Evolutionary conservation across 1,140 invertebrate species (phyloP).

Genomic region (Philopotamus ludificatus): DNA sequence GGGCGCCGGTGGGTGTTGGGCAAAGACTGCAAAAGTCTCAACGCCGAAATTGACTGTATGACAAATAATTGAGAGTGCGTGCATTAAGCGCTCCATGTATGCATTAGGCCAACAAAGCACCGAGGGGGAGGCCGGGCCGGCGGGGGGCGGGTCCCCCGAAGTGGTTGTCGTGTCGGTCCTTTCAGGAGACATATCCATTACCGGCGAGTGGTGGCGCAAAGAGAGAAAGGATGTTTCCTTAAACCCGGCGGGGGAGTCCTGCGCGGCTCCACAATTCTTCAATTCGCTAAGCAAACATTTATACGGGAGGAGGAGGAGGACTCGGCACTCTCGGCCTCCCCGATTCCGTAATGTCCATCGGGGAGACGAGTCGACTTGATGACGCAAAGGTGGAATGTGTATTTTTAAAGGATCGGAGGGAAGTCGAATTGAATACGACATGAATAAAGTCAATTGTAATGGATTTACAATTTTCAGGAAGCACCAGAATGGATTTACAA

Average conservation of each 20-base stretch:
- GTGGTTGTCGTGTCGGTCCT: conserved; percentile 11
- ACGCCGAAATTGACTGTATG: conserved; percentile 13
- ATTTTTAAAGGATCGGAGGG: no score
- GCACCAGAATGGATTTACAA: no score
- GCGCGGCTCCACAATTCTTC: conserved; percentile 13
- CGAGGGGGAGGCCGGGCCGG: neutral
- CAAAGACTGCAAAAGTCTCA: no score
- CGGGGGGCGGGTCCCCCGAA: neutral
- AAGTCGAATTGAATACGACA: no score
- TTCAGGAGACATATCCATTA: conserved; percentile 42
- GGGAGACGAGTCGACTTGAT: no score
- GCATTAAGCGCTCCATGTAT: conserved; percentile 21
- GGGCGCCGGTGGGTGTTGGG: no score
- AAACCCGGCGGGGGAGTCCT: conserved; percentile 31
- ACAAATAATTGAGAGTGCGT: conserved; percentile 26
- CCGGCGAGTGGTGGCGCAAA: conserved; percentile 40
- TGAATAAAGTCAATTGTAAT: no score
- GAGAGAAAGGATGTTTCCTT: conserved; percentile 42
- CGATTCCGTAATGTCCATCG: no score
- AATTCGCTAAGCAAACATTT: conserved; percentile 24
- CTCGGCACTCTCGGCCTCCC: neutral
- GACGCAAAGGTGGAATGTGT: no score
- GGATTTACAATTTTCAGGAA: no score
- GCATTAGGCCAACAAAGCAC: conserved; percentile 11
- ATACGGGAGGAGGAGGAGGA: no score